Evolutionary conservation across 2,113 vertebrate species (phyloP).

Genomic region (Anarrhichthys ocellatus): DNA sequence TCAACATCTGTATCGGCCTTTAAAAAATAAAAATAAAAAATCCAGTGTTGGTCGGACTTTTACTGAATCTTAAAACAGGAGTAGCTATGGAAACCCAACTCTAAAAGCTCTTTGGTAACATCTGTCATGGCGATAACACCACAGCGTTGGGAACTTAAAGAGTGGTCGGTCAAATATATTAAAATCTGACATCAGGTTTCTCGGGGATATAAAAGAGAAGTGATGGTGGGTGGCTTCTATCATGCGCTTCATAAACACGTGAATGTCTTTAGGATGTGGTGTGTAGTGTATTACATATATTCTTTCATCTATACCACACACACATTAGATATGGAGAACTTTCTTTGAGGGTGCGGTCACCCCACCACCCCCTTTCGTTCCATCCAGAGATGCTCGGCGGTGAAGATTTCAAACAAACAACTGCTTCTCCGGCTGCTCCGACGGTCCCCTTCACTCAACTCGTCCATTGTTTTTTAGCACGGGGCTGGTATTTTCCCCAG

Average conservation of each 20-base stretch:
- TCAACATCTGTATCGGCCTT: not conserved
- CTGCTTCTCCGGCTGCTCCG: slow-evolving; percentile 48
- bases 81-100: not conserved
- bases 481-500: slow-evolving; percentile 61
- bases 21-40: not conserved
- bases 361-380: not conserved
- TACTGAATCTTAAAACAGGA: not conserved
- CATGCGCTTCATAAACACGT: slow-evolving; percentile 30
- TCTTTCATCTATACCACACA: slow-evolving; percentile 21
- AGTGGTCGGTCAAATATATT: slow-evolving; percentile 20
- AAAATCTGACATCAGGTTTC: slow-evolving; percentile 19
- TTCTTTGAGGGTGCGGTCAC: slow-evolving; percentile 27
- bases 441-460: slow-evolving; percentile 47
- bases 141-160: not conserved
- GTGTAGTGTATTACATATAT: slow-evolving; percentile 1
- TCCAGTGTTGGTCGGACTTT: not conserved
- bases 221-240: slow-evolving; percentile 4
- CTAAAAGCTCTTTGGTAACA: not conserved
- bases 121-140: not conserved
- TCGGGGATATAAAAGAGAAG: not conserved
- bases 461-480: slow-evolving; percentile 56
- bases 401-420: slow-evolving; percentile 71
- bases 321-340: slow-evolving; percentile 23
- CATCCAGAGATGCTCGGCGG: slow-evolving; percentile 19
- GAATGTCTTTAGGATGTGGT: slow-evolving; percentile 10